These are phyloP conservation scores for Biston betularia DNA, from an alignment of 2,888 invertebrate genomes.

Conservation along the genomic window DNA sequence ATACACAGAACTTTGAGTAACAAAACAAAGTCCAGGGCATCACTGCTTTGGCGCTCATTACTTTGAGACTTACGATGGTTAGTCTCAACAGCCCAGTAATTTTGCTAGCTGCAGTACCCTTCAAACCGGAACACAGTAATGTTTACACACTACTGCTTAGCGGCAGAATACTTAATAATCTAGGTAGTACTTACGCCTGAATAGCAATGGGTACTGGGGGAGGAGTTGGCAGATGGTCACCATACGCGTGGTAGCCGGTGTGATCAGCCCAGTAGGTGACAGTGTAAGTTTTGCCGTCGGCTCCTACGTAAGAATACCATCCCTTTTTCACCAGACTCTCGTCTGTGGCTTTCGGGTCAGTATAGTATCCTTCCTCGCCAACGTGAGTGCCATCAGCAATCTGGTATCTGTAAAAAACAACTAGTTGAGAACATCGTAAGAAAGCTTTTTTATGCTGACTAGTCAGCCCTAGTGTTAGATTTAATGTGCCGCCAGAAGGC, in stretches of 20 bases:
- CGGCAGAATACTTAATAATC: no score
- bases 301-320: conserved; percentile 76
- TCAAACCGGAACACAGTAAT: no score
- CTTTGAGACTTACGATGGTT: no score
- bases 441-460: no score
- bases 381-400: conserved; percentile 79
- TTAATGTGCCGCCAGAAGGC: background rate
- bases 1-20: no score
- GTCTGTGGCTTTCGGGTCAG: conserved; percentile 66
- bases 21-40: no score
- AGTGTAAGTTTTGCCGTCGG: conserved; percentile 76
- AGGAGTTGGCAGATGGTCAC: conserved; percentile 78
- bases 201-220: conserved; percentile 73
- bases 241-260: conserved; percentile 78
- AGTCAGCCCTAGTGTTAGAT: no score
- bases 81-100: no score
- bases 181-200: conserved; percentile 70
- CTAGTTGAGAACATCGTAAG: background rate
- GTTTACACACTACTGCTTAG: no score
- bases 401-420: conserved; percentile 64
- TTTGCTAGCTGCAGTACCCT: no score
- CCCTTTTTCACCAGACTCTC: conserved; percentile 80
- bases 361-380: conserved; percentile 75
- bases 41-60: no score
- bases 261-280: conserved; percentile 80